Percentiles rank a stretch among this genome's conserved stretches.
Conservation (phyloP, 2,113 vertebrate species). For the Peromyscus leucopus region DNA sequence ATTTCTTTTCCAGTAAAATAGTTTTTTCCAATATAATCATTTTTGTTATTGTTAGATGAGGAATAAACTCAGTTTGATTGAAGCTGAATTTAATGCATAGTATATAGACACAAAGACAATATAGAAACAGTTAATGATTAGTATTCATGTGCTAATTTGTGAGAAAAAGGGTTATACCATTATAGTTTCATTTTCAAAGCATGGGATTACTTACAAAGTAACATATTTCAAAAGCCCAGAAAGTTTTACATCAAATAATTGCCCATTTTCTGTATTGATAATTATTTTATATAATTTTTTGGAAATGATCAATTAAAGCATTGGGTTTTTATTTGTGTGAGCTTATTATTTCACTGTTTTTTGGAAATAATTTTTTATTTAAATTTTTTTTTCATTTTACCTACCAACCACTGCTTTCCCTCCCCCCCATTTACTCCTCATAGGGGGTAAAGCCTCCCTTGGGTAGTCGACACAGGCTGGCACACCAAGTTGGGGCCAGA, state of each 20-base stretch:
- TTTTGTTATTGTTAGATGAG: slow-evolving; percentile 11
- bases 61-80: background rate
- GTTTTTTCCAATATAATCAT: background rate
- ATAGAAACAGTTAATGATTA: background rate
- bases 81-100: background rate
- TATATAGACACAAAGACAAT: background rate
- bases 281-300: slow-evolving; percentile 8
- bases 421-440: no score
- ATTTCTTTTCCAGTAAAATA: slow-evolving; percentile 5
- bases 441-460: no score
- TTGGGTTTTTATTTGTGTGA: background rate
- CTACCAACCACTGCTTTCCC: no score
- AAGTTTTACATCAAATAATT: slow-evolving; percentile 10
- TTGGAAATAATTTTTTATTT: background rate
- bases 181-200: slow-evolving; percentile 42
- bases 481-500: no score
- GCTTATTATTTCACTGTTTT: slow-evolving; percentile 23
- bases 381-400: no score
- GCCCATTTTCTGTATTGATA: background rate
- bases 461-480: no score
- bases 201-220: background rate
- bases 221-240: slow-evolving; percentile 38
- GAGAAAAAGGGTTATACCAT: background rate
- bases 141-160: background rate
- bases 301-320: background rate